Evolutionary conservation across 2,113 vertebrate genomes (phyloP), one percentile per base, ranked within the genome.

Genomic region (Corvus hawaiiensis): DNA sequence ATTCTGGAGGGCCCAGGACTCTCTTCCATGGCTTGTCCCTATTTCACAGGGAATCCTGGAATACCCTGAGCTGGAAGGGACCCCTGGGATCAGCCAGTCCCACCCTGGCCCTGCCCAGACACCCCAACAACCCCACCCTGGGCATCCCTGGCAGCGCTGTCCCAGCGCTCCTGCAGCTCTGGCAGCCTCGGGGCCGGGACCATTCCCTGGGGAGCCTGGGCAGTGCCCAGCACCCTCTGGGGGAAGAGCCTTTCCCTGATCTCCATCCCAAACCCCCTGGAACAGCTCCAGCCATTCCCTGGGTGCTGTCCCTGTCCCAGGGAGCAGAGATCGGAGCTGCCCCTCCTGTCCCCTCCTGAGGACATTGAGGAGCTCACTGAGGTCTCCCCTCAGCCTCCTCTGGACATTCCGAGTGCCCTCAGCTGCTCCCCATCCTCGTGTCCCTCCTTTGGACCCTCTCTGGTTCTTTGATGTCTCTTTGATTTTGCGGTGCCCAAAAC

Each of bases 201-300:
- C 63, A 80, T 67, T 80, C 62, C 63, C 77, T 80, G 77, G 41
- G 62, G 28, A 58, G 54, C 64, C 54, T 69, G 64, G 43, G n/a
- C 64, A 63, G 56, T 33, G 58, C 48, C 39, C 49, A 73, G 49
- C 49, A 55, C 58, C 39, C 59, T 63, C 59, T 39, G 69, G 59
- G 30, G 49, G n/a, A 11, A 6, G 59, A 48, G 1, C 41, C 41
- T 55, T 48, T 19, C 23, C 23, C 51, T 44, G 12, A 23, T 0
- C 0, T 13, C 48, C 56, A 46, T 4, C 33, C 69, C 22, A 37
- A 21, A 1, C 4, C 3, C 20, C 28, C 17, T 33, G 37, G 16
- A 37, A 3, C 48, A n/a, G 39, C 11, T 39, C 39, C 39, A 39
- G 61, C 37, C 8, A 2, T 16, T 24, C 48, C 68, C 39, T 11